Conservation (phyloP, 2,113 vertebrate species). For the Melierax canorus region DNA sequence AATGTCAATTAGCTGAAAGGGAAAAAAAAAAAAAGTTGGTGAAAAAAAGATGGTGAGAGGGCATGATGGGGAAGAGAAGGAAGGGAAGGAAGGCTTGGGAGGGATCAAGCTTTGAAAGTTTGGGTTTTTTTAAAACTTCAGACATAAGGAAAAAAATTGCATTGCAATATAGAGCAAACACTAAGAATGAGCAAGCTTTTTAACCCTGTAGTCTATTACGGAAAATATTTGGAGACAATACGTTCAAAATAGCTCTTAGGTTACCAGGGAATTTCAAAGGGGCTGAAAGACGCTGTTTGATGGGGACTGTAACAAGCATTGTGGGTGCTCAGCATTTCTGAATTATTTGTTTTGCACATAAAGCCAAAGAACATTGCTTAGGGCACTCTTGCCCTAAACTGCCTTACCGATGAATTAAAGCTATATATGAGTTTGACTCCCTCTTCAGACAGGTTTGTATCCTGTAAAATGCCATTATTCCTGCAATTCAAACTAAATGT, state of each 20-base stretch:
- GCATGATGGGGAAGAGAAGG: not conserved
- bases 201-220: not conserved
- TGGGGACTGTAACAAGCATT: not conserved
- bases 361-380: not conserved
- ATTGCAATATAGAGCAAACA: not conserved
- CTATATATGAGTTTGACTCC: not conserved
- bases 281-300: not conserved
- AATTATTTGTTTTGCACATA: not conserved
- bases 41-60: not conserved
- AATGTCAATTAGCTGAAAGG: not conserved
- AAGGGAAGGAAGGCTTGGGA: rapidly evolving
- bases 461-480: not conserved
- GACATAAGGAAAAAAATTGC: not conserved
- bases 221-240: not conserved
- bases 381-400: not conserved
- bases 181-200: not conserved
- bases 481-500: not conserved
- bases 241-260: not conserved
- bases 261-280: not conserved
- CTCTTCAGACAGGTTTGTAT: not conserved
- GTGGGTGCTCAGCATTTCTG: not conserved
- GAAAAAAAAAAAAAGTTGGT: no score
- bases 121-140: not conserved
- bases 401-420: not conserved
- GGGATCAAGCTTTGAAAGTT: not conserved